phyloP scores from a whole-genome alignment of 2,888 invertebrate species.

The Eupithecia subumbrata region DNA sequence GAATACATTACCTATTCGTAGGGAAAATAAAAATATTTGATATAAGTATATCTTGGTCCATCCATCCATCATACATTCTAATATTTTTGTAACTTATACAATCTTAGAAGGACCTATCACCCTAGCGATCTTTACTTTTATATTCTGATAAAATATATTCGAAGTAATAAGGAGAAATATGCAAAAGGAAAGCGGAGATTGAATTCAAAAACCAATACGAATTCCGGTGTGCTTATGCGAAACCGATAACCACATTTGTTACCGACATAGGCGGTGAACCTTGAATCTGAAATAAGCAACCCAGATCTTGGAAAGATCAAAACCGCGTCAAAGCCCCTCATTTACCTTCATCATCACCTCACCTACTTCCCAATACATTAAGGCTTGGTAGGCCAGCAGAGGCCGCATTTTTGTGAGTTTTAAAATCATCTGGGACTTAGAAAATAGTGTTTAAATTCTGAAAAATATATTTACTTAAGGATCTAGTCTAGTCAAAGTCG shows the following conservation, averaged over 20 bases:
- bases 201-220: neutral
- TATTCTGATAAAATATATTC: neutral
- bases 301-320: neutral
- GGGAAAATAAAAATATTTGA: constrained; percentile 2
- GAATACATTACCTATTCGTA: constrained; percentile 3
- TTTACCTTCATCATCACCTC: neutral
- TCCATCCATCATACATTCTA: neutral
- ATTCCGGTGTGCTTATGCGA: neutral
- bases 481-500: no score
- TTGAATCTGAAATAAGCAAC: neutral
- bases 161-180: neutral
- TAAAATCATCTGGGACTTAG: no score
- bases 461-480: no score
- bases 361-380: no score
- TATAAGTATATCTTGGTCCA: neutral
- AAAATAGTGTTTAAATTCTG: no score
- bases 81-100: neutral
- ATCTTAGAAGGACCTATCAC: neutral
- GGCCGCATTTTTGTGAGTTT: no score
- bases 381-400: no score
- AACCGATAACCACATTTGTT: constrained; percentile 4
- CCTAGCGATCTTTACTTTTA: neutral
- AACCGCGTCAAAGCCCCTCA: neutral
- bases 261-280: neutral
- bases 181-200: neutral